Evolutionary conservation across 2,797 vertebrate genomes (phyloP), one percentile per base, ranked within the genome.

Genomic region (Myotis daubentonii): DNA sequence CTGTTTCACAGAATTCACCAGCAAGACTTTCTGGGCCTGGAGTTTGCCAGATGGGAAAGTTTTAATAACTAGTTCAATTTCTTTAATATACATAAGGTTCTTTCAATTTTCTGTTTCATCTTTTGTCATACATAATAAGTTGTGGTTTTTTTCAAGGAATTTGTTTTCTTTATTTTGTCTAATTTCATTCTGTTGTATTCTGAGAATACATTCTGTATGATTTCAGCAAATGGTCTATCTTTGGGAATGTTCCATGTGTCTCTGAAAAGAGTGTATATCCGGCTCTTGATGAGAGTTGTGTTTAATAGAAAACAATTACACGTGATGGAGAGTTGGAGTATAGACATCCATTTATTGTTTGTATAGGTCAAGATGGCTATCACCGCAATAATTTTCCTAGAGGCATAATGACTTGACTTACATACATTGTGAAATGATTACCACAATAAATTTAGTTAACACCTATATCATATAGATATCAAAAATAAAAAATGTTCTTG

Each of bases 261-360:
- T 87, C 79, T 93, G 41, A 68, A 84, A 89, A 85, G 20, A 85
- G n/a, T 30, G 28, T 41, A 30, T 72, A 79, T 71, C 86, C 5
- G 9, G 25, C 36, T 86, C 15, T 74, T 66, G 36, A 49, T 65
- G 47, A 47, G n/a, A 91, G 15, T 65, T 66, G 8, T 79, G 55
- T 74, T 76, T 33, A 76, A 53, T 76, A 76, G 79, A 41, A 88
- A 92, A 68, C 30, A 74, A 16, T 88, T 74, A 51, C 6, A 80
- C 11, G 30, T 91, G 30, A 60, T 87, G 19, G 55, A 94, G 11
- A 68, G 49, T 92, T 89, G 41, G 19, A 80, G 2, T 70, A 44
- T 62, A 80, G 49, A 75, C 25, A 51, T 60, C 79, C 30, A 44
- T 20, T 84, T 94, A 87, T 91, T 84, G 49, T 94, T 94, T 94